Evolutionary conservation across 2,888 invertebrate species (phyloP).

Genomic region (Drosophila emarginata): DNA sequence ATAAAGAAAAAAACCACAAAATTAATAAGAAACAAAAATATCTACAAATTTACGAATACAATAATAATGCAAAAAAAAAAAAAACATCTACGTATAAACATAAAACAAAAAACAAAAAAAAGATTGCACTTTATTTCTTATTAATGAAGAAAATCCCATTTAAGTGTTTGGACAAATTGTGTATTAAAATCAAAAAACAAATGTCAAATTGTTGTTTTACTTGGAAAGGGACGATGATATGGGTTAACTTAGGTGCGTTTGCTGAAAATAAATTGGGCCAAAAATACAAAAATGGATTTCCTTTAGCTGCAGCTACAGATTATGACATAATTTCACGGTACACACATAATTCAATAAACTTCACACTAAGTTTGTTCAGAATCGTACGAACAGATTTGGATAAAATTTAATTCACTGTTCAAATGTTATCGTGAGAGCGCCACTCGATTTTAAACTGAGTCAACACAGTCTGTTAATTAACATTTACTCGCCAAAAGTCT

Average conservation of each 20-base stretch:
- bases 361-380: too few species aligned
- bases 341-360: too few species aligned
- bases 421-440: too few species aligned
- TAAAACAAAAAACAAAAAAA: slow-evolving; percentile 64
- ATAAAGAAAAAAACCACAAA: slow-evolving; percentile 47
- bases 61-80: slow-evolving; percentile 55
- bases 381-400: too few species aligned
- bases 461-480: too few species aligned
- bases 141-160: slow-evolving; percentile 77
- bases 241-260: not conserved
- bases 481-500: not conserved
- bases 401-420: too few species aligned
- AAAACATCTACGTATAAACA: slow-evolving; percentile 56
- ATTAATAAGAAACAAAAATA: slow-evolving; percentile 61
- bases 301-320: too few species aligned
- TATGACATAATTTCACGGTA: too few species aligned
- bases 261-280: too few species aligned
- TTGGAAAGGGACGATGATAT: too few species aligned
- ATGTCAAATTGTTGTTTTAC: slow-evolving; percentile 18
- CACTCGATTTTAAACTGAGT: too few species aligned
- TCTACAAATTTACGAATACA: slow-evolving; percentile 75
- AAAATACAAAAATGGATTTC: too few species aligned
- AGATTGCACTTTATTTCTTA: slow-evolving; percentile 80
- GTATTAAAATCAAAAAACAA: slow-evolving; percentile 68
- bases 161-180: slow-evolving; percentile 80